Percentiles rank a stretch among this genome's conserved stretches.
phyloP scores from a whole-genome alignment of 2,888 invertebrate species.

The Chalcosyrphus nemorum region DNA sequence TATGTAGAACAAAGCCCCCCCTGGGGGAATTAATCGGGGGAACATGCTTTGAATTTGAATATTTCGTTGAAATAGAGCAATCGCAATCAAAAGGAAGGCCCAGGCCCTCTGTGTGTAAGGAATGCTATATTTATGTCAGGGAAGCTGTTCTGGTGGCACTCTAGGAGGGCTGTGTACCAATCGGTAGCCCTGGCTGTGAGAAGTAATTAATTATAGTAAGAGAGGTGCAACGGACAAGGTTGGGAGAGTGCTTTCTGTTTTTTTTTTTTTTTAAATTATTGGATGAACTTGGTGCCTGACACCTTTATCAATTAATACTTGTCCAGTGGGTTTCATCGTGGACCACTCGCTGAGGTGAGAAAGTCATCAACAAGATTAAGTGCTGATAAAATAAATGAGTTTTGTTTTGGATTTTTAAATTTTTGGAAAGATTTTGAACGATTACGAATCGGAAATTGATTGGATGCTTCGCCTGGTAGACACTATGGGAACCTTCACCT shows the following conservation, averaged over 20 bases:
- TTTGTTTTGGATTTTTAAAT: background rate
- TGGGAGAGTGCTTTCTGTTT: background rate
- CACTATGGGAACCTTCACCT: too few species aligned
- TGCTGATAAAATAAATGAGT: background rate
- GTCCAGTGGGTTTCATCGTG: background rate
- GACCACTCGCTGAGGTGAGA: constrained; percentile 21
- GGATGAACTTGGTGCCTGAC: constrained; percentile 45
- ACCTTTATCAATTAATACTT: constrained; percentile 67
- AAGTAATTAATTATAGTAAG: constrained; percentile 40
- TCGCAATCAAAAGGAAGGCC: constrained; percentile 21
- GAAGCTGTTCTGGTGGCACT: constrained; percentile 8
- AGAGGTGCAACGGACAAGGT: constrained; percentile 26
- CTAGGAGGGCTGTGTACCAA: constrained; percentile 37
- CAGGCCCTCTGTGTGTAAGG: background rate
- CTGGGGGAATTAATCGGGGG: constrained; percentile 45
- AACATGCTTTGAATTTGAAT: constrained; percentile 47
- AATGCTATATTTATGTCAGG: background rate
- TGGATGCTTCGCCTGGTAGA: too few species aligned
- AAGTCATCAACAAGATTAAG: constrained; percentile 1
- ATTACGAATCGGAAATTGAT: background rate
- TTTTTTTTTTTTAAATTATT: constrained; percentile 27
- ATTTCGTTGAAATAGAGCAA: constrained; percentile 47
- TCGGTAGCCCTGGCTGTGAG: constrained; percentile 46
- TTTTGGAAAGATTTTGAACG: background rate
- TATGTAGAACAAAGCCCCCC: constrained; percentile 41